These are phyloP conservation scores for Trichonephila clavipes DNA, from an alignment of 1,140 invertebrate species.

Conservation along the genomic window DNA sequence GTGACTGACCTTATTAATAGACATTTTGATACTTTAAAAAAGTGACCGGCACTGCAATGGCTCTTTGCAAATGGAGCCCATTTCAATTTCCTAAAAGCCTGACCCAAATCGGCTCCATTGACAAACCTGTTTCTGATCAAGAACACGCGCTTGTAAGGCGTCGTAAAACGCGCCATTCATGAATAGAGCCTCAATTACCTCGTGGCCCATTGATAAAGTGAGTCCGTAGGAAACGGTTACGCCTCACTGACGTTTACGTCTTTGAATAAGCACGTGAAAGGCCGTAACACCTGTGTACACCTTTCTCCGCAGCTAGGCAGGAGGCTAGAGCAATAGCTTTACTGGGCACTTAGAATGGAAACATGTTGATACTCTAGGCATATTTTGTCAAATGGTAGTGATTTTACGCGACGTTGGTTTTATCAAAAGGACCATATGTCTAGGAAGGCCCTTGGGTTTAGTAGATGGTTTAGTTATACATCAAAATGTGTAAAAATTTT, in stretches of 20 bases:
- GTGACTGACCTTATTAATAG: constrained; percentile 14
- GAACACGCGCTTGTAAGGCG: constrained; percentile 34
- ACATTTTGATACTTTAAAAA: not conserved
- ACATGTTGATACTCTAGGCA: too few relatives aligned
- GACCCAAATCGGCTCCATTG: constrained; percentile 38
- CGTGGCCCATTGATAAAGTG: constrained; percentile 52
- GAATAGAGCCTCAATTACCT: constrained; percentile 12
- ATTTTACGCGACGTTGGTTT: too few relatives aligned
- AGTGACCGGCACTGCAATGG: not conserved
- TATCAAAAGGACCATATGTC: too few relatives aligned
- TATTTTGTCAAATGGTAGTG: too few relatives aligned
- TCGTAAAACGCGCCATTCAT: constrained; percentile 51
- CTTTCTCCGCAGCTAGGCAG: not conserved
- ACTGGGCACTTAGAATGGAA: too few relatives aligned
- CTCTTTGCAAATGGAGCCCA: not conserved
- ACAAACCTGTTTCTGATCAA: constrained; percentile 52
- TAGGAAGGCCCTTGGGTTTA: too few relatives aligned
- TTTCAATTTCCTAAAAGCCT: not conserved
- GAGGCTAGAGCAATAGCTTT: not conserved
- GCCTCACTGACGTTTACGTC: constrained; percentile 53
- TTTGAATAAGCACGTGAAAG: not conserved
- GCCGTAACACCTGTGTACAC: constrained; percentile 33
- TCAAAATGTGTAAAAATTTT: too few relatives aligned
- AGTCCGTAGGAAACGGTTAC: constrained; percentile 34
- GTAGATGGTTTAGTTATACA: too few relatives aligned